Evolutionary conservation across 2,888 invertebrate species (phyloP).

Genomic region (Heliconius sara): DNA sequence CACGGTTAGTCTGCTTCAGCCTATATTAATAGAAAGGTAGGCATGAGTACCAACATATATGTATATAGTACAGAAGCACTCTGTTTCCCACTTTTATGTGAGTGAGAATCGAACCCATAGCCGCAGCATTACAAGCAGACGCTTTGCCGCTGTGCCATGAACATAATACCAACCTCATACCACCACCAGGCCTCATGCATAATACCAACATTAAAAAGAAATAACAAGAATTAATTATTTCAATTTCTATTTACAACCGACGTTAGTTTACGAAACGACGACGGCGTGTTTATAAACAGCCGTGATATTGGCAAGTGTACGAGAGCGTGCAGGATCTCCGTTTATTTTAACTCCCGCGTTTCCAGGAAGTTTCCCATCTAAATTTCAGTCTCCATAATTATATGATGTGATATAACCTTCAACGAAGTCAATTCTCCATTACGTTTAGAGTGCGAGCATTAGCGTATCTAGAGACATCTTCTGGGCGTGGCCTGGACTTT

Average conservation of each 20-base stretch:
- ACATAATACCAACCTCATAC: too few relatives aligned
- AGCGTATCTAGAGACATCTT: too few relatives aligned
- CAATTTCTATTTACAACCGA: constrained; percentile 40
- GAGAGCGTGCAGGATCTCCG: constrained; percentile 60
- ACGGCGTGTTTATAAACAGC: constrained; percentile 61
- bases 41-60: too few relatives aligned
- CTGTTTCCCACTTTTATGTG: too few relatives aligned
- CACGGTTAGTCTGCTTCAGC: background rate
- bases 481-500: too few relatives aligned
- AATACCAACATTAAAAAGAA: constrained; percentile 25
- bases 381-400: constrained; percentile 58
- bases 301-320: constrained; percentile 59
- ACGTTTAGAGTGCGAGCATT: constrained; percentile 57
- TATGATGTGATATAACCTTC: constrained; percentile 71
- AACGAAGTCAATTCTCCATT: constrained; percentile 64
- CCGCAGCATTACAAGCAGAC: too few relatives aligned
- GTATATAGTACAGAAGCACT: too few relatives aligned
- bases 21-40: too few relatives aligned
- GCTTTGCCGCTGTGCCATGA: too few relatives aligned
- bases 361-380: constrained; percentile 66
- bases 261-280: constrained; percentile 48
- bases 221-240: constrained; percentile 35
- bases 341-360: constrained; percentile 58
- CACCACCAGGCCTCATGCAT: too few relatives aligned
- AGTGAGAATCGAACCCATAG: too few relatives aligned